phyloP scores from a whole-genome alignment of 2,888 invertebrate species.

The Chaetoderma sp. region DNA sequence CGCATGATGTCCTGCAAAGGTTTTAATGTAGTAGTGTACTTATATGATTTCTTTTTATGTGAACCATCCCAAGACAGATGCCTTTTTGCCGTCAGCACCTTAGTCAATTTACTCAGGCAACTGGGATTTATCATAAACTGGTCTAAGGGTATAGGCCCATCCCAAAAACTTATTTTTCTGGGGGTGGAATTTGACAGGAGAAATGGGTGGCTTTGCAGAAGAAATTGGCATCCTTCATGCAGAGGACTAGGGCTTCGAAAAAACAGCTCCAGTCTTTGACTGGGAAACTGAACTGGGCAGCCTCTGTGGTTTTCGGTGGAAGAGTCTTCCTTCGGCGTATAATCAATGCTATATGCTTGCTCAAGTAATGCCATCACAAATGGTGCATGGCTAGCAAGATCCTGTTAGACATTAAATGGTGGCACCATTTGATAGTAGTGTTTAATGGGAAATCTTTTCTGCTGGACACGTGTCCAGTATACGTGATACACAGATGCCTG shows the following conservation, averaged over 20 bases:
- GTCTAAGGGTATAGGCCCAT: too few species aligned
- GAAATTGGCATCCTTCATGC: conserved; percentile 9
- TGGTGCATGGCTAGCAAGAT: not conserved
- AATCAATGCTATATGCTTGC: conserved; percentile 10
- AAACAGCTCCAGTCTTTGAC: conserved; percentile 19
- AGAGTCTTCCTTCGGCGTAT: conserved; percentile 18
- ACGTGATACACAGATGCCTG: not conserved
- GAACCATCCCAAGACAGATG: too few species aligned
- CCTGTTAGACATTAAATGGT: conserved; percentile 15
- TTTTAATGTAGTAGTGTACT: too few species aligned
- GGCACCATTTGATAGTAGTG: not conserved
- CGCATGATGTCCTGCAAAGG: too few species aligned
- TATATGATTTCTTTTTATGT: too few species aligned
- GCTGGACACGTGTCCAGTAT: not conserved
- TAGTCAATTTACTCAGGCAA: too few species aligned
- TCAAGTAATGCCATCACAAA: conserved; percentile 17
- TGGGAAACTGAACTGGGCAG: conserved; percentile 24
- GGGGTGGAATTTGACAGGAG: too few species aligned
- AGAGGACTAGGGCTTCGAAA: conserved; percentile 20
- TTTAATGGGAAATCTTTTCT: not conserved
- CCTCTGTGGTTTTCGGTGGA: conserved; percentile 22
- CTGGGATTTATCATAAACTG: too few species aligned
- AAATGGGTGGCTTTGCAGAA: conserved; percentile 3
- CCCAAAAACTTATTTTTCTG: too few species aligned
- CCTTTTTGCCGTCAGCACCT: too few species aligned